Base-by-base conservation (phyloP, 2,888 invertebrate species). In the Epicampocera succincta region DNA sequence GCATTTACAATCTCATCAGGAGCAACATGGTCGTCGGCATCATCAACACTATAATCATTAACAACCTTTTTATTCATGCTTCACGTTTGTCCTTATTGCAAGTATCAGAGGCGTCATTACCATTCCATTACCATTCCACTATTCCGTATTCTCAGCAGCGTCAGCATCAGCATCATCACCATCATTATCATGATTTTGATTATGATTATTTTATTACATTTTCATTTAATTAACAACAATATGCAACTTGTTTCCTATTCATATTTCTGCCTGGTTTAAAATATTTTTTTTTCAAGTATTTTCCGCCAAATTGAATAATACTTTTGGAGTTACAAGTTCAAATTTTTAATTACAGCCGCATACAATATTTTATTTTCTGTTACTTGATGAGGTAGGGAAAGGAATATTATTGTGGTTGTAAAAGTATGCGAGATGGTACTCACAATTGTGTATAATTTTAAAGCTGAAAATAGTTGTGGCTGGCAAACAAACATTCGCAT, bases 141-240 rank as follows among this genome's bases (percentile, higher is more conserved):
- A 38, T 42, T 33, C 8, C 17, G 33, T 29, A 42, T 66, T 40
- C 25, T 25, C 52, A 56, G 21, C 65, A 42, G 15, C 72, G 48
- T 25, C 54, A 54, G 46, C 33, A 56, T 77, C 17, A 63, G 21
- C 65, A 42, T 21, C 72, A 54, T 25, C 54, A 54, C 46, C 33
- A 56, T 77, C 17, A 63, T 46, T 46, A 40, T 58, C 17, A 63
- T 15, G 38, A 61, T 65, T 58, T 29, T 77, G 73, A 65, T 81
- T 77, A 78, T 71, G 82, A 78, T 82, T 82, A 78, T 82, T 82
- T 77, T 74, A 82, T 82, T 69, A 82, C 77, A 71, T 60, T 74
- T 82, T 74, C 77, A 82, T 82, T 82, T 82, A 82, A 82, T 82
- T 82, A 82, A 82, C 77, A 78, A 82, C 82, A 82, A 82, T 79